These are phyloP conservation scores for Xiphorhynchus erythropygius DNA, from an alignment of 2,797 vertebrate genomes.

Conservation along the genomic window DNA sequence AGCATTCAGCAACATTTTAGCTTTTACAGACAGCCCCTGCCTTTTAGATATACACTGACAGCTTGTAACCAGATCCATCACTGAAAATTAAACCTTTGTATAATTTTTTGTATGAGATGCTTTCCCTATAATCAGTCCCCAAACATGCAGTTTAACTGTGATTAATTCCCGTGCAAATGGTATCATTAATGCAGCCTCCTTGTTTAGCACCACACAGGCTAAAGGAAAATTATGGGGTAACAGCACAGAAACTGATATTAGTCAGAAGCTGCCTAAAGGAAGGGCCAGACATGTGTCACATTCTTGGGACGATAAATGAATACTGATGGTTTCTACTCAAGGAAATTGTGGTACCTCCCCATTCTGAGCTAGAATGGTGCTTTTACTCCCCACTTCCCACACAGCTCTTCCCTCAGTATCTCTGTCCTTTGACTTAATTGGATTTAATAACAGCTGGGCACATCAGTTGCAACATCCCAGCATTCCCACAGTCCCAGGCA, in stretches of 20 bases:
- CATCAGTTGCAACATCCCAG: neutral
- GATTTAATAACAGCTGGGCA: neutral
- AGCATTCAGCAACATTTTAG: neutral
- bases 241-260: conserved; percentile 33
- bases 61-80: neutral
- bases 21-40: neutral
- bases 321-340: neutral
- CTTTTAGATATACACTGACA: neutral
- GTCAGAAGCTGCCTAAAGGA: conserved; percentile 38
- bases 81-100: neutral
- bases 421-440: neutral
- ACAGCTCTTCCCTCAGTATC: neutral
- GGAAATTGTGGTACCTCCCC: neutral
- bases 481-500: neutral
- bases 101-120: neutral
- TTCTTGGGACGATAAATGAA: neutral
- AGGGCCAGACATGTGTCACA: neutral
- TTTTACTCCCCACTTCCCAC: neutral
- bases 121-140: conserved; percentile 28
- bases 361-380: neutral
- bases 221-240: conserved; percentile 42
- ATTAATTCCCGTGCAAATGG: neutral
- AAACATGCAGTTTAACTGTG: neutral
- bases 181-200: conserved; percentile 20
- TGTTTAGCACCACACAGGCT: neutral